Conservation (phyloP, 2,113 vertebrate genomes). For the Ornithorhynchus anatinus region DNA sequence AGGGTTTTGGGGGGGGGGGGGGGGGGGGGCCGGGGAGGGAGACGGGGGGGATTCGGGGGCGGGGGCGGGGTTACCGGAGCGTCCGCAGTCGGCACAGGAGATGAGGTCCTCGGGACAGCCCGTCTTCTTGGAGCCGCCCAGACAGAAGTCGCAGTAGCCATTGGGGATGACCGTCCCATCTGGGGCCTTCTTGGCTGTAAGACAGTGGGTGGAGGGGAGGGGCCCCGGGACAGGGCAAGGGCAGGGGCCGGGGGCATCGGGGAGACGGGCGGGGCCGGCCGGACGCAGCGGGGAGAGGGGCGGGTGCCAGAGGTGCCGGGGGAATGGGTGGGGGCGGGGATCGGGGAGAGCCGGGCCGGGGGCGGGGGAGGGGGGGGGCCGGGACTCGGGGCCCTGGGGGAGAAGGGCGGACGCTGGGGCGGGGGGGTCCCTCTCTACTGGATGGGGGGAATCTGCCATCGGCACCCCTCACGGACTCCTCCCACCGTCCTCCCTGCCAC, state of each 20-base stretch:
- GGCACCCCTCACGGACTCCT: too few species aligned
- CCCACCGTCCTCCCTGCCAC: not conserved
- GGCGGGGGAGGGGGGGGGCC: not conserved
- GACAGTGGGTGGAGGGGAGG: conserved; percentile 28
- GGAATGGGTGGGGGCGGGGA: too few species aligned
- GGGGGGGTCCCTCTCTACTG: too few species aligned
- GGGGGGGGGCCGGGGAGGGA: not conserved
- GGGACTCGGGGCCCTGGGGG: too few species aligned
- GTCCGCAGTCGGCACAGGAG: conserved; percentile 93
- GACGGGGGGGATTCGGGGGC: not conserved
- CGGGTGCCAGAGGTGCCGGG: not conserved
- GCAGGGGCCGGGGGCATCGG: not conserved
- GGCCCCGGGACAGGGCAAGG: not conserved
- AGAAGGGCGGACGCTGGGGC: too few species aligned
- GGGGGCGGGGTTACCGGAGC: conserved; percentile 80
- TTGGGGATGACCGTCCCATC: conserved; percentile 92
- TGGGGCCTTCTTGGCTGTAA: conserved; percentile 89
- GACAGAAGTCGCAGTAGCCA: conserved; percentile 94
- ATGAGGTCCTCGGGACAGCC: conserved; percentile 94
- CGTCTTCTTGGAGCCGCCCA: conserved; percentile 92
- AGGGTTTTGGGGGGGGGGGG: not conserved
- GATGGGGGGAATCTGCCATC: too few species aligned
- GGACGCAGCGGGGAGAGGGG: not conserved
- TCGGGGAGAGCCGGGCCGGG: not conserved
- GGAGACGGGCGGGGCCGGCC: not conserved